Conservation (phyloP, 1,140 invertebrate species). For the Eriosoma lanigerum region DNA sequence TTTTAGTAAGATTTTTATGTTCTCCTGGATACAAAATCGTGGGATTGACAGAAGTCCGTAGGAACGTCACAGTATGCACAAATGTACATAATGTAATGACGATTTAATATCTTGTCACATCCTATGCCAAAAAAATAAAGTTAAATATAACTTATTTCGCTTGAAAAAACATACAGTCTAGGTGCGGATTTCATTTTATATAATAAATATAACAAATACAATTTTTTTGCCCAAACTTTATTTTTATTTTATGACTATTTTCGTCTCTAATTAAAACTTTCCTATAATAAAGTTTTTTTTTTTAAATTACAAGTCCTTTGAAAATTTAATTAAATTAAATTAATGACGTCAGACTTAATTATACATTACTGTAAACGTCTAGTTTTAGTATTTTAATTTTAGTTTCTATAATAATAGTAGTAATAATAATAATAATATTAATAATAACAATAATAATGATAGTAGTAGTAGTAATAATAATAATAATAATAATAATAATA, state of each 20-base stretch:
- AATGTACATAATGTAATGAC: conserved; percentile 51
- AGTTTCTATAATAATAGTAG: too few species aligned
- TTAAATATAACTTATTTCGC: conserved; percentile 52
- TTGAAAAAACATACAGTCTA: conserved; percentile 46
- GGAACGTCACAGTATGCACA: conserved; percentile 46
- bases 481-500: too few species aligned
- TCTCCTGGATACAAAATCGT: conserved; percentile 51
- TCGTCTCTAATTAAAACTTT: neutral
- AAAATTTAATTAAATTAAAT: neutral
- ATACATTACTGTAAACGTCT: neutral
- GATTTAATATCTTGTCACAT: conserved; percentile 51
- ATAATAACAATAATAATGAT: too few species aligned
- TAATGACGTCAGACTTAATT: neutral
- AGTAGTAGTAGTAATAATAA: too few species aligned
- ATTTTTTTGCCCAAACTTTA: neutral
- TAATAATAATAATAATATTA: too few species aligned
- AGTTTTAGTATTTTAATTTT: too few species aligned
- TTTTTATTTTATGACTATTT: conserved; percentile 16
- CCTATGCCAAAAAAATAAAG: conserved; percentile 51
- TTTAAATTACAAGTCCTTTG: neutral
- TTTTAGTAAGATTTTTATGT: conserved; percentile 41
- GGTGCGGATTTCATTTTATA: conserved; percentile 17
- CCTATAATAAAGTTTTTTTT: neutral
- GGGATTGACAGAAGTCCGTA: conserved; percentile 47
- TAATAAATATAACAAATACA: neutral